Percentiles rank a stretch among this genome's conserved stretches.
Conservation (phyloP, 2,888 invertebrate genomes). For the Cataglyphis albicans region DNA sequence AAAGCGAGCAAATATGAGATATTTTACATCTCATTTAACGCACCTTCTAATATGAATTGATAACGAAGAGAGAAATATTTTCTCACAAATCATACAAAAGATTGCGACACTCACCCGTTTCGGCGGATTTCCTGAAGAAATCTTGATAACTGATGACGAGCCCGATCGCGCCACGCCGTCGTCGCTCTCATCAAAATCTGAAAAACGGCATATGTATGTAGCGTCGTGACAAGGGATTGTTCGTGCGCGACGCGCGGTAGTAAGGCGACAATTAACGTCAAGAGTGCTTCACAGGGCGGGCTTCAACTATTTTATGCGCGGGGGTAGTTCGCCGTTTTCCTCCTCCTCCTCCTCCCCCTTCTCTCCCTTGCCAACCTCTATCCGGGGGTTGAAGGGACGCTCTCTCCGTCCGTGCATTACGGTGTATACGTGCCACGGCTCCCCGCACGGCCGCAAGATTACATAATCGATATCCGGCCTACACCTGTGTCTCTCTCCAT, state of each 20-base stretch:
- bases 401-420: slow-evolving; percentile 62
- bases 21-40: not conserved
- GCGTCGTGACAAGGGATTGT: slow-evolving; percentile 67
- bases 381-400: slow-evolving; percentile 59
- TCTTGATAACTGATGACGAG: slow-evolving; percentile 17
- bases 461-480: slow-evolving; percentile 82
- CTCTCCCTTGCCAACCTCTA: not conserved
- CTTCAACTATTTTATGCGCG: slow-evolving; percentile 59
- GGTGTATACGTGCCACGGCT: slow-evolving; percentile 59
- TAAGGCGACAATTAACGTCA: slow-evolving; percentile 80
- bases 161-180: not conserved
- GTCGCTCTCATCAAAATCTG: slow-evolving; percentile 65
- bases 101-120: not conserved
- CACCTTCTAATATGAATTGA: not conserved
- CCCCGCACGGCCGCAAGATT: slow-evolving; percentile 79
- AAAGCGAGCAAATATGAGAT: not conserved
- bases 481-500: slow-evolving; percentile 78
- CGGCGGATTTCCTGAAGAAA: slow-evolving; percentile 10
- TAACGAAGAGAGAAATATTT: not conserved
- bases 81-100: not conserved
- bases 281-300: slow-evolving; percentile 72
- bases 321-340: slow-evolving; percentile 31
- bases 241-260: slow-evolving; percentile 62
- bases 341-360: not conserved
- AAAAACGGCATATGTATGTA: slow-evolving; percentile 73